Base-by-base conservation (phyloP, 1,140 invertebrate species). In the Lucilia sericata region DNA sequence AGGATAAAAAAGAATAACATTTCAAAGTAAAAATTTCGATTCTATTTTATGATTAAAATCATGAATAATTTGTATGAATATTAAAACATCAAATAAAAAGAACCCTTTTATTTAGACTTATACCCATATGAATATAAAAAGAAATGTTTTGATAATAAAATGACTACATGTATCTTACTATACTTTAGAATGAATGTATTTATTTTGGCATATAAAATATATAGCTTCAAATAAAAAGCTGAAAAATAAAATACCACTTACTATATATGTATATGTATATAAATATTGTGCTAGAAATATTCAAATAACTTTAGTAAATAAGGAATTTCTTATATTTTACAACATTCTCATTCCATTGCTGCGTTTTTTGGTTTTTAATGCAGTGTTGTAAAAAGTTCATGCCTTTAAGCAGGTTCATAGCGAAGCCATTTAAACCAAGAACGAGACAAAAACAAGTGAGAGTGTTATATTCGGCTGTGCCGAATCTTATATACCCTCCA, bases 11-110 rank as follows among this genome's bases (percentile, higher is more conserved):
- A 42, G n/a, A 42, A 42, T 10, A 42, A 10, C 5, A 10, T 42
- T 42, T 42, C 42, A 42, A 42, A 42, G 42, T 10, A 10, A 42
- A 30, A 42, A 42, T 10, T 42, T 7, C 42, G 10, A 60, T 17
- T 60, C 14, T 14, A 7, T 60, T 60, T 60, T 17, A 60, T 60
- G 55, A 60, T 60, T 60, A 60, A 60, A 60, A 60, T 3, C 55
- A 17, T 60, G 55, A 60, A 60, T 60, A 17, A 17, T 60, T 42
- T 60, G 14, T 7, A 60, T 14, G 4, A 60, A 60, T 60, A 60
- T 60, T 17, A 60, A 60, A 60, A 60, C 55, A 17, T 60, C 55
- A 60, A 60, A 60, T 60, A 60, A 60, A 60, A 60, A n/a, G 55
- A 60, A 60, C 55, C 55, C 55, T 17, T 55, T 42, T 42, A 42